These are phyloP conservation scores for Calameuta filiformis DNA, from an alignment of 2,888 invertebrate species.

Conservation along the genomic window DNA sequence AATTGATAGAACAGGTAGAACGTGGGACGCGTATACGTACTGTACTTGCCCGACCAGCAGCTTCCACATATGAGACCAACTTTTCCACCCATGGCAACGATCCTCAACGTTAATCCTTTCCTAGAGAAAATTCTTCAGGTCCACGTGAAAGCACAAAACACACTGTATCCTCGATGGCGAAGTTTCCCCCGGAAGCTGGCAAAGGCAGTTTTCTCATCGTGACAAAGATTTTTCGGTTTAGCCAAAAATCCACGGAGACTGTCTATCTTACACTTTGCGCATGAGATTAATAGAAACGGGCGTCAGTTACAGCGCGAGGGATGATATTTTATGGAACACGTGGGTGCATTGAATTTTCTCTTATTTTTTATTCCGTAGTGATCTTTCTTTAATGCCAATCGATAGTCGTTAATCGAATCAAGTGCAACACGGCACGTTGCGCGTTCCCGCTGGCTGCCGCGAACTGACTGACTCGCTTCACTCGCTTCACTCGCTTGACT, in stretches of 20 bases:
- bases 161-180: neutral
- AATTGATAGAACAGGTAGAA: neutral
- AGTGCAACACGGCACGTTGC: conserved; percentile 1
- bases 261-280: neutral
- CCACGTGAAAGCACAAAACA: neutral
- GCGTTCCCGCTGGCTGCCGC: conserved; percentile 47
- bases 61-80: conserved; percentile 64
- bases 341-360: neutral
- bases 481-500: conserved; percentile 17
- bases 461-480: conserved; percentile 49
- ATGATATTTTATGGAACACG: neutral
- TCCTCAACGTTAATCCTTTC: neutral
- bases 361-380: neutral
- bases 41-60: conserved; percentile 64
- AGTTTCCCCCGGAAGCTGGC: neutral
- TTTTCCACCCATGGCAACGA: conserved; percentile 58
- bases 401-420: neutral
- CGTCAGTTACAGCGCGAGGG: neutral
- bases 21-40: conserved; percentile 43
- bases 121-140: neutral
- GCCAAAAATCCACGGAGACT: neutral
- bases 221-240: neutral
- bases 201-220: neutral
- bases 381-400: neutral
- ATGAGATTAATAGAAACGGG: neutral